Evolutionary conservation across 2,888 invertebrate species (phyloP), one percentile per base, ranked within the genome.

Genomic region (Pollenia griseotomentosa): DNA sequence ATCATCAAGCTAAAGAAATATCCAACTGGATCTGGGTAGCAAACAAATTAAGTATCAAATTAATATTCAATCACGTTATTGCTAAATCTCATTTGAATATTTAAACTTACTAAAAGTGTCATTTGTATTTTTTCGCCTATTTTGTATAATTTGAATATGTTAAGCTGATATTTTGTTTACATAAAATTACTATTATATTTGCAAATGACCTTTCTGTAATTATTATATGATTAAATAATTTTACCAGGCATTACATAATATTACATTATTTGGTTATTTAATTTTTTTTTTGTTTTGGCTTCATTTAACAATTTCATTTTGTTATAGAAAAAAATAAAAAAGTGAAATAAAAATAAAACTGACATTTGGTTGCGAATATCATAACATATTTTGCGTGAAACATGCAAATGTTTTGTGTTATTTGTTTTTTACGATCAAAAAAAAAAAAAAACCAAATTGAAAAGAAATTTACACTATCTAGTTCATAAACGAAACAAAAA

Each of bases 331-430:
- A 23, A 23, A 23, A 23, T 44, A 44, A 19, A 65, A 65, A 55
- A 59, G 4, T 11, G 33, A 19, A 51, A 70, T 14, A 70, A 11
- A n/a, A 74, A 63, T 55, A 53, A 65, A 77, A 77, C 44, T 55
- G 44, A 79, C 40, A 68, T 79, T 48, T 46, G 16, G 57, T 57
- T 40, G 8, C 19, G 10, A 48, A 68, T 23, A 40, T 42, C 68
- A 70, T 55, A 42, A 68, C 46, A 33, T 65, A 57, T 78, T 65
- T 78, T 57, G 83, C 77, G 77, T 83, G 83, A 83, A 83, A 51
- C 83, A 83, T 78, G 83, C 83, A 66, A 83, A 73, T 68, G 44
- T 70, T 73, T 51, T 23, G 11, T 61, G n/a, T 61, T 40, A 11
- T 40, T 74, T 57, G 48, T 12, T 74, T 61, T 40, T 40, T 33